Conservation (phyloP, 2,797 vertebrate genomes). For the Octomys mimax region DNA sequence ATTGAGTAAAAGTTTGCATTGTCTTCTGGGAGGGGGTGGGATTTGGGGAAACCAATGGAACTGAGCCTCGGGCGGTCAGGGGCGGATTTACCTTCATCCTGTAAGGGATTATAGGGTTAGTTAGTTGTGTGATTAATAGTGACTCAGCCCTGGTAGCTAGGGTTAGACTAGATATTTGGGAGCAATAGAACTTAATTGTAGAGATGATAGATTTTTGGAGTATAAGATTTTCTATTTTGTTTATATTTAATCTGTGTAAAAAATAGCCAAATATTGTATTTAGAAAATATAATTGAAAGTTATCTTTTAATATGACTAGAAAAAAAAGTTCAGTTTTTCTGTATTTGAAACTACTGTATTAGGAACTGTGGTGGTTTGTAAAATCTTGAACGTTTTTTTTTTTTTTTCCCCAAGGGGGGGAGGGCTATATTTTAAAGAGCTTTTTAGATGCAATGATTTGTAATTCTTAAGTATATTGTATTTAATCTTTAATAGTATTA, state of each 20-base stretch:
- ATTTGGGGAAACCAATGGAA: not conserved
- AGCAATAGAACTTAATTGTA: slow-evolving; percentile 58
- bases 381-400: slow-evolving; percentile 27
- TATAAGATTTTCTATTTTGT: slow-evolving; percentile 53
- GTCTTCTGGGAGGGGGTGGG: slow-evolving; percentile 75
- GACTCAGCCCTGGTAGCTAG: slow-evolving; percentile 79
- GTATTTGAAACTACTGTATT: not conserved
- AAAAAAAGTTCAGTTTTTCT: fast-evolving
- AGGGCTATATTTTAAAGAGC: not conserved
- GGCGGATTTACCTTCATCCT: slow-evolving; percentile 70
- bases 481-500: slow-evolving; percentile 23
- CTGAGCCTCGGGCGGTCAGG: slow-evolving; percentile 35
- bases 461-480: slow-evolving; percentile 52
- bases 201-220: slow-evolving; percentile 5
- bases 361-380: slow-evolving; percentile 13
- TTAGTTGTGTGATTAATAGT: slow-evolving; percentile 74
- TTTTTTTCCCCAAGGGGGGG: not conserved
- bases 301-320: slow-evolving; percentile 31
- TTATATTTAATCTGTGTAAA: slow-evolving; percentile 67
- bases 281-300: slow-evolving; percentile 78
- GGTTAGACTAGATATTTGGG: slow-evolving; percentile 63
- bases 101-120: slow-evolving; percentile 82
- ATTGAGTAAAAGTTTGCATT: slow-evolving; percentile 86
- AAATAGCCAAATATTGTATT: slow-evolving; percentile 65
- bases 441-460: slow-evolving; percentile 53